A percentile compares a stretch with the other conserved stretches of the same genome.
Evolutionary conservation across 2,888 invertebrate species (phyloP).

Genomic region (Celastrina argiolus): DNA sequence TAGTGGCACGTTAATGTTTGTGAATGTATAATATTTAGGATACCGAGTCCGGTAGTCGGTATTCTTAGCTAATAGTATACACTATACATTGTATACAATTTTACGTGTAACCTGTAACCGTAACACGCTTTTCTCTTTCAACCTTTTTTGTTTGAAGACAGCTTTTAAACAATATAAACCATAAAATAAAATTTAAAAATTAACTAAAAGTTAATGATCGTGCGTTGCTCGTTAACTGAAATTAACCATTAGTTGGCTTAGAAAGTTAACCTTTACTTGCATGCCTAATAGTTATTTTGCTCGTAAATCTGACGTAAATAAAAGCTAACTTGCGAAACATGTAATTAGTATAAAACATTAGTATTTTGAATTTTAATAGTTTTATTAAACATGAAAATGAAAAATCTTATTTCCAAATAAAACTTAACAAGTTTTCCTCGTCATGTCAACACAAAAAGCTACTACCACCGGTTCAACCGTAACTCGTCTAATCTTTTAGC

Average conservation of each 20-base stretch:
- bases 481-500: too few relatives aligned
- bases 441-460: too few relatives aligned
- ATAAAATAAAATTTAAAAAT: slow-evolving; percentile 10
- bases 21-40: background rate
- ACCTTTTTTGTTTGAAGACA: background rate
- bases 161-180: background rate
- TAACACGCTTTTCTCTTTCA: slow-evolving; percentile 14
- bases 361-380: background rate
- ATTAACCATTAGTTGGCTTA: slow-evolving; percentile 36
- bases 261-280: slow-evolving; percentile 41
- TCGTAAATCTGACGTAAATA: slow-evolving; percentile 22
- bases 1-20: background rate
- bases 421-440: too few relatives aligned
- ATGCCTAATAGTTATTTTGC: slow-evolving; percentile 32
- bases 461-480: too few relatives aligned
- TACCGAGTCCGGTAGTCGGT: background rate
- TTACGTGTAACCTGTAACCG: slow-evolving; percentile 1
- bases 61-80: background rate
- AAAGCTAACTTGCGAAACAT: slow-evolving; percentile 10
- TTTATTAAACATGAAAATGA: too few relatives aligned
- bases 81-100: too few relatives aligned
- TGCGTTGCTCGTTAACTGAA: slow-evolving; percentile 22
- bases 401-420: too few relatives aligned
- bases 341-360: background rate
- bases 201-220: slow-evolving; percentile 11